Evolutionary conservation across 2,797 vertebrate genomes (phyloP), one percentile per base, ranked within the genome.

Genomic region (Acestrorhynchus altus): DNA sequence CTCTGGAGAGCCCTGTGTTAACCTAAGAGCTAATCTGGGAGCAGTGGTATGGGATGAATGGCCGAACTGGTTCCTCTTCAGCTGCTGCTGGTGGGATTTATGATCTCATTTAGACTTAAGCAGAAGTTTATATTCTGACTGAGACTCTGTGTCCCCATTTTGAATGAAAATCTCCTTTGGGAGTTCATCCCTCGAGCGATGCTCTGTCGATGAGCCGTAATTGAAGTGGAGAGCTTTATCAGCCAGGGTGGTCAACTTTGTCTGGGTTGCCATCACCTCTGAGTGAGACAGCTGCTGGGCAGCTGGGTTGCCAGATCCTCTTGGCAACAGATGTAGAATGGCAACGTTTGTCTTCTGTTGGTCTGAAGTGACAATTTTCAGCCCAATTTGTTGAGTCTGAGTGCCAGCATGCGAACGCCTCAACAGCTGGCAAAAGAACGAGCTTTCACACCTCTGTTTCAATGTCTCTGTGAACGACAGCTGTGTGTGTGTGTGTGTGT

Each of bases 351-450:
- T 57, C 73, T 26, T 24, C 28, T 31, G 63, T n/a, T 18, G 52
- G 24, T 76, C 67, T 24, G 44, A 57, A 75, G 39, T 20, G 60
- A 64, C 63, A n/a, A 31, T 75, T 75, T 67, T 57, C 10, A 31
- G 40, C 49, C 51, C 24, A 67, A 67, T 76, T 76, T 76, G 63
- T 20, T 7, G 49, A 8, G 63, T 46, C 35, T 66, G 35, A 47
- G 7, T n/a, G 20, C 10, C 49, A 28, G 35, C 12, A 15, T 49
- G 63, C 0, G 39, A 26, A 24, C 1, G 22, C 35, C 15, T 4
- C 47, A 65, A 65, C 73, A 56, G 31, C 73, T 66, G 61, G 73
- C 18, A 1, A 31, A 35, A 42, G n/a, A 35, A 24, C 3, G 5
- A 22, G 22, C 20, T 15, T 66, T 22, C 22, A 9, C 15, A 18